Conservation (phyloP, 2,113 vertebrate genomes). For the Chrysochloris asiatica region DNA sequence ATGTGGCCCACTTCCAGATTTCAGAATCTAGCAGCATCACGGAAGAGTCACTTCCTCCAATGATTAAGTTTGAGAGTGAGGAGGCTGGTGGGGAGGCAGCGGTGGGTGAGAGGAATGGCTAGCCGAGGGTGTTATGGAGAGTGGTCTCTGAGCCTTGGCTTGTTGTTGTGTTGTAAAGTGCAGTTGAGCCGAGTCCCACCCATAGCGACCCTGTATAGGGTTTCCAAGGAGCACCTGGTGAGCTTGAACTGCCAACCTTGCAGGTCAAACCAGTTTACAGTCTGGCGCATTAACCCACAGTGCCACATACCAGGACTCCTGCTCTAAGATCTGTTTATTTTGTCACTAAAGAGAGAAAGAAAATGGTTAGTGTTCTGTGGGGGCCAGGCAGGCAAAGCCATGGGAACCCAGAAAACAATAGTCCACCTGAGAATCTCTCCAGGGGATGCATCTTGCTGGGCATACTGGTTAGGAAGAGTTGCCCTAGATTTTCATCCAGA, state of each 20-base stretch:
- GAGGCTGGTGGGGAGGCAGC: neutral
- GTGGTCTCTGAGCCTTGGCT: neutral
- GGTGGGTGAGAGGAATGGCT: neutral
- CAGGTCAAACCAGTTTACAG: too few species aligned
- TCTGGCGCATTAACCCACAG: too few species aligned
- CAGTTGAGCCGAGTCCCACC: too few species aligned
- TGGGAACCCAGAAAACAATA: conserved; percentile 36
- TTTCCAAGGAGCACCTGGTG: too few species aligned
- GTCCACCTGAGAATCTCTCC: neutral
- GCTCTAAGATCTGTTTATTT: neutral
- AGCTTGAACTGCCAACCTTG: too few species aligned
- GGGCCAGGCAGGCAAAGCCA: neutral
- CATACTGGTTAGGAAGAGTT: neutral
- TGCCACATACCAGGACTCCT: too few species aligned
- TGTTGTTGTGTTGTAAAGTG: too few species aligned
- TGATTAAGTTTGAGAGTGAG: neutral
- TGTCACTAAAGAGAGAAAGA: neutral
- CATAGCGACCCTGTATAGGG: too few species aligned
- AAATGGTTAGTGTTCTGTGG: neutral
- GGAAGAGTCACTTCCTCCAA: conserved; percentile 46
- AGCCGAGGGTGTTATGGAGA: neutral
- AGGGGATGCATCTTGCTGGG: neutral
- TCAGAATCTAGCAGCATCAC: neutral
- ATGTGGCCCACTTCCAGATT: conserved; percentile 57
- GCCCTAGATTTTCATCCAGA: conserved; percentile 13